Evolutionary conservation across 2,113 vertebrate genomes (phyloP), one percentile per base, ranked within the genome.

Genomic region (Tringa solitaria): DNA sequence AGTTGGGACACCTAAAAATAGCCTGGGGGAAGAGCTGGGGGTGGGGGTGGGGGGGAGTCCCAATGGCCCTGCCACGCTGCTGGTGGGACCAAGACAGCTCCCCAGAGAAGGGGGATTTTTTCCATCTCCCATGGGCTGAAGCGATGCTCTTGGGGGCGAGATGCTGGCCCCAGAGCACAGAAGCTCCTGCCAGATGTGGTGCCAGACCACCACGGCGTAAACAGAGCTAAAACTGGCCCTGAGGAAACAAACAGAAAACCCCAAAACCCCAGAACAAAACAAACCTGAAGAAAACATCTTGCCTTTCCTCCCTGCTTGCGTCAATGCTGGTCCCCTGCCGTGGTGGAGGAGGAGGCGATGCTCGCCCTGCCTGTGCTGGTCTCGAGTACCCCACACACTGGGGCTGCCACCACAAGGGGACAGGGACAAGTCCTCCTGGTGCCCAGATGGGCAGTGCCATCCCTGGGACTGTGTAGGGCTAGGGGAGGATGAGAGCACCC

Each of bases 201-300:
- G 80, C 79, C 79, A 87, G 84, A 94, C 91, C 73, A 84, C 65
- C 1, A 1, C 0, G 0, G 35, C 14, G 4, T 67, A 87, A 92
- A 89, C 17, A 78, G 77, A 89, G 84, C 94, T 95, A 95, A 92
- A 94, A 94, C 14, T 51, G 73, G 84, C 93, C 56, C 0, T 0
- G 64, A 89, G 73, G 95, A 95, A 97, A 82, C 69, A 92, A 92
- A 89, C 68, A 94, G 65, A 84, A 95, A 96, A 90, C 64, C 93
- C 93, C 79, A 74, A 97, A 96, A 93, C 76, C 93, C 89, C 87
- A 87, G 87, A 96, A 92, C 86, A 95, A 97, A 97, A 92, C 87
- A 97, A 95, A 91, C 69, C 76, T 78, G 89, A 92, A 95, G 69
- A 93, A 94, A 95, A 92, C 74, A 87, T 56, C 65, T 89, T 0